Evolutionary conservation across 2,888 invertebrate genomes (phyloP).

Genomic region (Drosophila birchii): DNA sequence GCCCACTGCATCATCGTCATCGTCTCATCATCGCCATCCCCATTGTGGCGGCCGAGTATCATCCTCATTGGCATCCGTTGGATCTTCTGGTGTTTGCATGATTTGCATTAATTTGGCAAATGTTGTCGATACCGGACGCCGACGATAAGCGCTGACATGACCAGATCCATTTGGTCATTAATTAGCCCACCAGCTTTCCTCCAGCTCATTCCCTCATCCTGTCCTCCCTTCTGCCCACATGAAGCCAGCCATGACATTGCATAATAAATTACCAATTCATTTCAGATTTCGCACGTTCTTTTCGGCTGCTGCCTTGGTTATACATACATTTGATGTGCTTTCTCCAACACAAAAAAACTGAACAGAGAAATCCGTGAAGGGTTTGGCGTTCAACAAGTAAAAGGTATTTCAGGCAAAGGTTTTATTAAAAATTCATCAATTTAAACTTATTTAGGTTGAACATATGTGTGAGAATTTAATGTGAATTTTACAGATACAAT

Average conservation of each 20-base stretch:
- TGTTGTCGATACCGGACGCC: constrained; percentile 73
- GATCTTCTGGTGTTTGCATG: constrained; percentile 73
- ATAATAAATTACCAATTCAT: constrained; percentile 81
- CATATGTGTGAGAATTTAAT: background rate
- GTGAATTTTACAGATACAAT: background rate
- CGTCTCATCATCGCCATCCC: constrained; percentile 21
- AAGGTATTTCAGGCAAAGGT: constrained; percentile 19
- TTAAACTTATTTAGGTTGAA: background rate
- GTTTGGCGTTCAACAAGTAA: constrained; percentile 35
- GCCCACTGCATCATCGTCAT: constrained; percentile 45
- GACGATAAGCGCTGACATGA: constrained; percentile 76
- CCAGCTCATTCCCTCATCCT: background rate
- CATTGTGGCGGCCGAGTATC: constrained; percentile 26
- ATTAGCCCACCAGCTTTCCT: constrained; percentile 68
- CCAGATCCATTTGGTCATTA: constrained; percentile 72
- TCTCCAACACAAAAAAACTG: constrained; percentile 21
- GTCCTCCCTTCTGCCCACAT: constrained; percentile 23
- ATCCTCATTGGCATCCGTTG: constrained; percentile 36
- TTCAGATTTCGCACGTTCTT: constrained; percentile 60
- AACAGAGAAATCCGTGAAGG: constrained; percentile 1
- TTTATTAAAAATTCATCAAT: constrained; percentile 36
- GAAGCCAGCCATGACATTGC: constrained; percentile 69
- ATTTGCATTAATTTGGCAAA: constrained; percentile 81
- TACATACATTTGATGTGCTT: constrained; percentile 51
- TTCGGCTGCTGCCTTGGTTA: constrained; percentile 44